These are phyloP conservation scores for Muschampia plurimacula DNA, from an alignment of 2,888 invertebrate species.

Conservation along the genomic window DNA sequence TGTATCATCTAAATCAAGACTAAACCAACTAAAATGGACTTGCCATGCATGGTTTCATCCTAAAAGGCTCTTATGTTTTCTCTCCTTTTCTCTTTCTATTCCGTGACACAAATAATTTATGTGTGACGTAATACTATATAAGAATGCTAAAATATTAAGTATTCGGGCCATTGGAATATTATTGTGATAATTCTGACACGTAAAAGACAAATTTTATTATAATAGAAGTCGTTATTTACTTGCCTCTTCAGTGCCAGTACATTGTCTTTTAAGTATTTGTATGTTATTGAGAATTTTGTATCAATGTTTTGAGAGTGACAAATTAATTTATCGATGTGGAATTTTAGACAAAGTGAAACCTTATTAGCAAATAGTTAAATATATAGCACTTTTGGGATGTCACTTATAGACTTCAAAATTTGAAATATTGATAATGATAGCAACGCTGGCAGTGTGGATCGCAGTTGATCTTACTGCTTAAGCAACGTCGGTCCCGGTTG, in stretches of 20 bases:
- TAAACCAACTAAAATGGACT: no score
- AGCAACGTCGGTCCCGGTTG: no score
- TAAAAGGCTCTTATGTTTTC: no score
- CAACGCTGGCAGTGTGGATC: no score
- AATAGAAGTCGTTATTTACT: not conserved
- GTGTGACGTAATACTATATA: not conserved
- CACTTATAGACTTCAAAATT: no score
- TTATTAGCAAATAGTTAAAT: no score
- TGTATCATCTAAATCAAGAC: no score
- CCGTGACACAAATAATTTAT: not conserved
- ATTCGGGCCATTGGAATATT: not conserved
- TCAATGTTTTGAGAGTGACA: not conserved
- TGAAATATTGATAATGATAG: no score
- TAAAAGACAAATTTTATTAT: slow-evolving; percentile 5
- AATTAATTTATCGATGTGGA: slow-evolving; percentile 28
- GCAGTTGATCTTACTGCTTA: no score
- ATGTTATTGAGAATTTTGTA: not conserved
- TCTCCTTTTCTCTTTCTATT: no score
- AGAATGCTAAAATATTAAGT: not conserved
- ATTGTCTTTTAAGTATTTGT: not conserved
- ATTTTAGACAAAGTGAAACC: slow-evolving; percentile 19
- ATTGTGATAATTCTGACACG: slow-evolving; percentile 6
- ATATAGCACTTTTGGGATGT: no score
- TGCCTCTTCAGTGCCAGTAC: not conserved
- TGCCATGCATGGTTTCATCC: no score